phyloP scores from a whole-genome alignment of 2,888 invertebrate genomes.

The Zaprionus lineosus region DNA sequence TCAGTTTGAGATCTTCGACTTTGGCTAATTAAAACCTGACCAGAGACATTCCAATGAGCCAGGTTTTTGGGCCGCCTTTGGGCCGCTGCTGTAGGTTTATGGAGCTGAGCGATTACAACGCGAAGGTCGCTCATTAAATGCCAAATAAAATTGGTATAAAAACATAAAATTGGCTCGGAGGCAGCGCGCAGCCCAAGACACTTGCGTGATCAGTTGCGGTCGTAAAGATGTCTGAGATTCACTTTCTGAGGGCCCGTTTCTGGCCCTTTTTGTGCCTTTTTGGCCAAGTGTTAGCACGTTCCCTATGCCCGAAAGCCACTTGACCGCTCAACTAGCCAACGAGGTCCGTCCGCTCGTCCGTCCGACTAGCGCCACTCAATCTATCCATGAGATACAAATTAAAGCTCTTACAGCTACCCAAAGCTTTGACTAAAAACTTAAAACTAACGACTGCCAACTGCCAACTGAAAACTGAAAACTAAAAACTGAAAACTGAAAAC shows the following conservation, averaged over 20 bases:
- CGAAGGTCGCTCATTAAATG: conserved; percentile 79
- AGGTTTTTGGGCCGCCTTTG: not conserved
- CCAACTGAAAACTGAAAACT: not conserved
- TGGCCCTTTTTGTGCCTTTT: not conserved
- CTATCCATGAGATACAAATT: not conserved
- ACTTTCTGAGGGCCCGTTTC: conserved; percentile 1
- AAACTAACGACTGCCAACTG: conserved; percentile 23
- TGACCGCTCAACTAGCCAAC: conserved; percentile 31
- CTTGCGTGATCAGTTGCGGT: conserved; percentile 68
- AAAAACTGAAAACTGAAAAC: conserved; percentile 26
- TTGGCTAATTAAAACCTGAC: conserved; percentile 71
- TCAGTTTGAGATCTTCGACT: conserved; percentile 13
- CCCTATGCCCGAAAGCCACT: conserved; percentile 54
- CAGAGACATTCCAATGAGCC: conserved; percentile 59
- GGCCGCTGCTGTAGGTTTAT: conserved; percentile 71
- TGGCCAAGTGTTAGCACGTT: conserved; percentile 74
- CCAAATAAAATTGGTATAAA: conserved; percentile 74
- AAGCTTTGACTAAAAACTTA: not conserved
- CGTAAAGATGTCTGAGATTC: conserved; percentile 29
- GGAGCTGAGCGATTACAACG: conserved; percentile 68
- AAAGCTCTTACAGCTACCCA: conserved; percentile 22
- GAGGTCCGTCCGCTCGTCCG: too few species aligned
- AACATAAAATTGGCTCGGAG: conserved; percentile 63
- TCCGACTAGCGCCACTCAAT: conserved; percentile 45
- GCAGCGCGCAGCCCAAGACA: conserved; percentile 43